Base-by-base conservation (phyloP, 37 sponge, comb jelly and placozoan genomes). In the Eunapius fragilis region DNA sequence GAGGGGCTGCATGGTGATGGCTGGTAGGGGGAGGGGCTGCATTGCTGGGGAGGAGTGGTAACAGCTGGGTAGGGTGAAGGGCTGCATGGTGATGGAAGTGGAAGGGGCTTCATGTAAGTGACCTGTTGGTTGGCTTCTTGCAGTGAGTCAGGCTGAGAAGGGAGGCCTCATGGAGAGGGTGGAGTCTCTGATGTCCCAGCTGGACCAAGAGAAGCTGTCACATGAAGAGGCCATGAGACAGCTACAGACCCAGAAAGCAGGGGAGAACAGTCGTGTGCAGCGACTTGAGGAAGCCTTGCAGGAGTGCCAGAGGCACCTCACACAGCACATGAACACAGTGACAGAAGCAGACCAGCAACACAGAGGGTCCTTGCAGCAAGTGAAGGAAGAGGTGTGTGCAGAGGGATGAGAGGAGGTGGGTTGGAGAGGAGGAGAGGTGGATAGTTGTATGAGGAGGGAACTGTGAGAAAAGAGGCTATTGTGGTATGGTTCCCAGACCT, bases 211-310 rank as follows among this genome's bases (percentile, higher is more conserved):
- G 87, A 78, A 71, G 31, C 32, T 2, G 12, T 45, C 67, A 3
- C 75, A 86, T 28, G 4, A 33, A 25, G 38, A 70, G 23, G 74
- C 84, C 31, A 77, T 83, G 75, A 34, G 41, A 45, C 5, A 35
- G 30, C 80, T 91, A 5, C 73, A 80, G 34, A 25, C 37, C 6
- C 87, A 83, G 76, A 76, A 72, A 0, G 71, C 79, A 35, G 68
- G 37, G 67, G 87, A 84, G 19, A 49, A 38, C 31, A 22, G 25
- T 14, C 36, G 68, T 4, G 84, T 93, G 22, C 31, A 69, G 3
- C 33, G 86, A 35, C 70, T 93, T 67, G 86, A 93, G 71, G 25
- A 81, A 27, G 71, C 67, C 9, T 78, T 92, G 48, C 26, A 68
- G 25, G 47, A 41, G 37, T 82, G 93, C 25, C 86, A 76, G 50